Conservation (phyloP, 2,888 invertebrate genomes). For the Melanostoma mellinum region DNA sequence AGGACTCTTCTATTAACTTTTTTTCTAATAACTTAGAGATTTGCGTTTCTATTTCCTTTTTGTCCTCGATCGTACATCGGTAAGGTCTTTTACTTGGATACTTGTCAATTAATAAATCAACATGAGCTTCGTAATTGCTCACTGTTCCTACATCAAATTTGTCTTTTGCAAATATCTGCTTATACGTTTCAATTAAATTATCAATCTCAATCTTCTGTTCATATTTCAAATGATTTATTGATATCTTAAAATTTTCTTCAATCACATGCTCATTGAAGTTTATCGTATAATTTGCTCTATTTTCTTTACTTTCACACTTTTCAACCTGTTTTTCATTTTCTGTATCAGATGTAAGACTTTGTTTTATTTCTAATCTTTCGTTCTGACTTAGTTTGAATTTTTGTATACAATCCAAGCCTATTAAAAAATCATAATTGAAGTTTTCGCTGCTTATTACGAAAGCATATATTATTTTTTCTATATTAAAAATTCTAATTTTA, state of each 20-base stretch:
- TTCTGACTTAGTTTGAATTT: conserved; percentile 56
- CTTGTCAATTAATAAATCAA: conserved; percentile 72
- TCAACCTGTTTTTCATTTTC: conserved; percentile 7
- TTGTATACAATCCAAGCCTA: conserved; percentile 65
- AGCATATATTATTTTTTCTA: neutral
- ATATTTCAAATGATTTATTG: conserved; percentile 36
- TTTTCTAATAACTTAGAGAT: conserved; percentile 60
- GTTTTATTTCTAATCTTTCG: conserved; percentile 57
- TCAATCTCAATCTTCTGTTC: conserved; percentile 51
- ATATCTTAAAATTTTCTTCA: conserved; percentile 43
- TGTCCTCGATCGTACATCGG: conserved; percentile 68
- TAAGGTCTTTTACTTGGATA: conserved; percentile 64
- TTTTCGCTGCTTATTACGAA: conserved; percentile 32
- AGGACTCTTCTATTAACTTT: conserved; percentile 68
- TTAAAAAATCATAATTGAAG: conserved; percentile 60
- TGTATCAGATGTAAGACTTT: conserved; percentile 11
- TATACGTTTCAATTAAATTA: conserved; percentile 72
- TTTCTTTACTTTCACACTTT: conserved; percentile 12
- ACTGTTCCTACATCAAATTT: conserved; percentile 74
- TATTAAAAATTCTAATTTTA: conserved; percentile 10
- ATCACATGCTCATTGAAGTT: conserved; percentile 65
- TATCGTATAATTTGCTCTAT: conserved; percentile 29
- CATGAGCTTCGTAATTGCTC: conserved; percentile 74
- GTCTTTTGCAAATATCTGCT: conserved; percentile 73
- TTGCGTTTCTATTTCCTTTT: conserved; percentile 68